These are phyloP conservation scores for Neosalanx taihuensis DNA, from an alignment of 2,797 vertebrate species.

Conservation along the genomic window DNA sequence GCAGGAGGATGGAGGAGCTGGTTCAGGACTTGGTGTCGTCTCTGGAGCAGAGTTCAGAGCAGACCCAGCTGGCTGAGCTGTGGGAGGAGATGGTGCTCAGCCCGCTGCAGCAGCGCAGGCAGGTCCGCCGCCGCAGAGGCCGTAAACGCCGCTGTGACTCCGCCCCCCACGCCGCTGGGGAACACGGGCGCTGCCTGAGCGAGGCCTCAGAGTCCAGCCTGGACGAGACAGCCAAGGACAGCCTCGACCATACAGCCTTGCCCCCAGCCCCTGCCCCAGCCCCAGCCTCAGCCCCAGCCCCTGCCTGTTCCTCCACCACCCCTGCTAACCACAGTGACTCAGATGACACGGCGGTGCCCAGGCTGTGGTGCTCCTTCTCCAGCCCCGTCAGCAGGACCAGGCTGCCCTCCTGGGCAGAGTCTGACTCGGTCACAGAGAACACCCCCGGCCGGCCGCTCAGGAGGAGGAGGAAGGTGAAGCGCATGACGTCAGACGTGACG, in stretches of 20 bases:
- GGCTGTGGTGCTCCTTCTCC: constrained; percentile 76
- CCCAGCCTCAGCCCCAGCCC: neutral
- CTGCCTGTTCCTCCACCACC: constrained; percentile 32
- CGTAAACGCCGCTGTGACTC: constrained; percentile 84
- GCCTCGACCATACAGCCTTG: constrained; percentile 65
- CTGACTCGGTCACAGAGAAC: constrained; percentile 89
- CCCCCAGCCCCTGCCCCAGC: too few relatives aligned
- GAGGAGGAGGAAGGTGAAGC: constrained; percentile 87
- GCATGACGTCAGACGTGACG: constrained; percentile 83
- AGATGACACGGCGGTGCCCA: constrained; percentile 77
- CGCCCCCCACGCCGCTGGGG: constrained; percentile 69
- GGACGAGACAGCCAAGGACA: constrained; percentile 82
- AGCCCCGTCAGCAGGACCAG: constrained; percentile 76
- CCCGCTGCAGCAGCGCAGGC: constrained; percentile 84
- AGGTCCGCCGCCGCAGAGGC: constrained; percentile 85
- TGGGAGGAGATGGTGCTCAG: constrained; percentile 91
- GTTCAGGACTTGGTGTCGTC: constrained; percentile 93
- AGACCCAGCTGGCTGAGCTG: constrained; percentile 84
- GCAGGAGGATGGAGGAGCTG: constrained; percentile 90
- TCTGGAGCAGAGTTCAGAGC: constrained; percentile 90
- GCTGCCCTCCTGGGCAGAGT: constrained; percentile 89
- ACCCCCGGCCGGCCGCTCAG: constrained; percentile 80
- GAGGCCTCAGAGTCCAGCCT: constrained; percentile 90
- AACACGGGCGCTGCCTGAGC: constrained; percentile 82
- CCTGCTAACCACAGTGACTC: constrained; percentile 86